Conservation (phyloP, 2,888 invertebrate genomes). For the Apotomis betuletana region DNA sequence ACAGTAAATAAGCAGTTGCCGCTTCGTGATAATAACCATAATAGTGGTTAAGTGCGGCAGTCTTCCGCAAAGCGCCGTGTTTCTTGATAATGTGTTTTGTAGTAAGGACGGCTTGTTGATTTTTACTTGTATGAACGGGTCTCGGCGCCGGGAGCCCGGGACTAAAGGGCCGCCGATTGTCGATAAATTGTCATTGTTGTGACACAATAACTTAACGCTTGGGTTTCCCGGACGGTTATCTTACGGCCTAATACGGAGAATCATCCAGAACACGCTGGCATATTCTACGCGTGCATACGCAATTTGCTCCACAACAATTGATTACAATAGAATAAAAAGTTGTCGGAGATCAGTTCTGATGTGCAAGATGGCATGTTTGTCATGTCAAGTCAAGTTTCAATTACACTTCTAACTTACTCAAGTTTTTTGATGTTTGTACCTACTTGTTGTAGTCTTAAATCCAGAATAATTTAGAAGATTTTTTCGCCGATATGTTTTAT, state of each 20-base stretch:
- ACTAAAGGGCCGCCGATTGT: constrained; percentile 59
- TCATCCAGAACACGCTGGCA: constrained; percentile 20
- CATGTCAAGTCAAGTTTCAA: neutral
- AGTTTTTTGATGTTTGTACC: too few species aligned
- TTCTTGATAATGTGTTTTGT: constrained; percentile 70
- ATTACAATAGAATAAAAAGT: neutral
- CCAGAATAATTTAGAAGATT: too few species aligned
- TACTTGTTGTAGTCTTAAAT: too few species aligned
- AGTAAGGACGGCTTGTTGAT: constrained; percentile 59
- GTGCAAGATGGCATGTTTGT: neutral
- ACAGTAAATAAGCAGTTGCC: constrained; percentile 54
- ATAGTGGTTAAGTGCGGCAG: constrained; percentile 58
- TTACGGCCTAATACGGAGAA: constrained; percentile 43
- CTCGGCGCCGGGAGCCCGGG: constrained; percentile 50
- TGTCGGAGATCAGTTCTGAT: neutral
- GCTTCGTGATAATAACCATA: constrained; percentile 62
- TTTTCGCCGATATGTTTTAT: too few species aligned
- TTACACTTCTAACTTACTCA: too few species aligned
- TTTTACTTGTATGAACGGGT: constrained; percentile 63
- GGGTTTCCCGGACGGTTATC: constrained; percentile 46
- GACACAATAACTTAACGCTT: constrained; percentile 60
- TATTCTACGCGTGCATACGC: constrained; percentile 23
- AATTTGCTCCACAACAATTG: constrained; percentile 5
- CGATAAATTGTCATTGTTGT: constrained; percentile 73
- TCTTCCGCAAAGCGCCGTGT: constrained; percentile 72